phyloP scores from a whole-genome alignment of 2,797 vertebrate species.

The Rallus crepitans region DNA sequence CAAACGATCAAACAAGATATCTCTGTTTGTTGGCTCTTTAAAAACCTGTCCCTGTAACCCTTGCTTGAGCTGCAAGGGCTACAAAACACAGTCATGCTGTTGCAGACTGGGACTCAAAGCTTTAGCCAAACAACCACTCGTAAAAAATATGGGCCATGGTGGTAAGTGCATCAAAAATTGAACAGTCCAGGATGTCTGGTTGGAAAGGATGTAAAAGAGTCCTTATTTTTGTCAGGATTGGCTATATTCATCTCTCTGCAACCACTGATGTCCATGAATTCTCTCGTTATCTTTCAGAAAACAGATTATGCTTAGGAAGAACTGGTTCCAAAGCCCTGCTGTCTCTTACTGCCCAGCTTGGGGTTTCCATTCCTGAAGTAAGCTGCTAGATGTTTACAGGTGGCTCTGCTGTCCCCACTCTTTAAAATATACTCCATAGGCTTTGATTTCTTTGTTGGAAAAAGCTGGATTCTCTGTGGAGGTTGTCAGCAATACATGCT shows the following conservation, averaged over 20 bases:
- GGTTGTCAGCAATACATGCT: neutral
- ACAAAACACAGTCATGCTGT: neutral
- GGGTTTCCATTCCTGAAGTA: neutral
- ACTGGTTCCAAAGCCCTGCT: neutral
- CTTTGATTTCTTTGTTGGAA: neutral
- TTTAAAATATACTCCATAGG: neutral
- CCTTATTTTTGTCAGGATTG: neutral
- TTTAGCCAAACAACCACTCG: neutral
- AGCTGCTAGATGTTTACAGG: neutral
- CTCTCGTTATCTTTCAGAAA: neutral
- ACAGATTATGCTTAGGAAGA: neutral
- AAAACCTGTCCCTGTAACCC: neutral
- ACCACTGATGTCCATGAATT: neutral
- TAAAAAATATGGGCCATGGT: neutral
- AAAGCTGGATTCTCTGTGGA: neutral
- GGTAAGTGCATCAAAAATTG: accelerated
- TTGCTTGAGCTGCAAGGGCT: neutral
- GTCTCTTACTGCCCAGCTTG: neutral
- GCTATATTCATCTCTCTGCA: neutral
- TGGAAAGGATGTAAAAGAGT: neutral
- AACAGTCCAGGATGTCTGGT: neutral
- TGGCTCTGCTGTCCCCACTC: neutral
- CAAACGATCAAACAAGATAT: neutral
- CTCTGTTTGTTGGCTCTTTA: neutral
- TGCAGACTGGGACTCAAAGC: neutral